Evolutionary conservation across 2,888 invertebrate genomes (phyloP).

Genomic region (Strigamia transsilvanica): DNA sequence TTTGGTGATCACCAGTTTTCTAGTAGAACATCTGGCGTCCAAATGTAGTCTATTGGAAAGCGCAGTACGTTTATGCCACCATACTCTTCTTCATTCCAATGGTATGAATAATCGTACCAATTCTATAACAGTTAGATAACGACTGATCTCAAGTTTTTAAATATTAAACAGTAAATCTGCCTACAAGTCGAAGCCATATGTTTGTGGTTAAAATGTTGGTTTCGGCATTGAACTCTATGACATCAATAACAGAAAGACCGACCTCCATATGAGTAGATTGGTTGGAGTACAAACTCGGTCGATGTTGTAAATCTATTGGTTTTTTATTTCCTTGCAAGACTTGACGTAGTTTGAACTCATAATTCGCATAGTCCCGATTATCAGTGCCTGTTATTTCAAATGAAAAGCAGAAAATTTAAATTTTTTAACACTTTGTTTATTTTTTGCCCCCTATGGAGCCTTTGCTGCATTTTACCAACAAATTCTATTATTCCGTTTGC

Average conservation of each 20-base stretch:
- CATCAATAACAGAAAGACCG: background rate
- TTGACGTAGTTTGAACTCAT: background rate
- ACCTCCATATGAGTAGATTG: constrained; percentile 5
- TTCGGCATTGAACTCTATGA: background rate
- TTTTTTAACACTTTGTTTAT: too few relatives aligned
- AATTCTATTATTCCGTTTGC: too few relatives aligned
- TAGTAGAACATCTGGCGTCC: constrained; percentile 28
- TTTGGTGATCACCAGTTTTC: background rate
- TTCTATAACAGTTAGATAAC: background rate
- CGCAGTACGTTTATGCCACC: constrained; percentile 13
- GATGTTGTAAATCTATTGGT: constrained; percentile 17
- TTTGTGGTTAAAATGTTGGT: background rate
- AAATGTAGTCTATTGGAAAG: background rate
- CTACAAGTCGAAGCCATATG: constrained; percentile 10
- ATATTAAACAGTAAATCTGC: background rate
- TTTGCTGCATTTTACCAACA: too few relatives aligned
- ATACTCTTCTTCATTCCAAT: constrained; percentile 35
- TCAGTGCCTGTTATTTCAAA: background rate
- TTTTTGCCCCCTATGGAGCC: too few relatives aligned
- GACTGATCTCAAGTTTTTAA: too few relatives aligned
- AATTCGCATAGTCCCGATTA: background rate
- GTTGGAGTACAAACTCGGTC: constrained; percentile 40
- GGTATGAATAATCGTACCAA: constrained; percentile 49
- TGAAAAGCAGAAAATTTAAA: too few relatives aligned
- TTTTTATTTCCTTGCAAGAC: background rate